Conservation (phyloP, 2,888 invertebrate species). For the Dorcus hopei region DNA sequence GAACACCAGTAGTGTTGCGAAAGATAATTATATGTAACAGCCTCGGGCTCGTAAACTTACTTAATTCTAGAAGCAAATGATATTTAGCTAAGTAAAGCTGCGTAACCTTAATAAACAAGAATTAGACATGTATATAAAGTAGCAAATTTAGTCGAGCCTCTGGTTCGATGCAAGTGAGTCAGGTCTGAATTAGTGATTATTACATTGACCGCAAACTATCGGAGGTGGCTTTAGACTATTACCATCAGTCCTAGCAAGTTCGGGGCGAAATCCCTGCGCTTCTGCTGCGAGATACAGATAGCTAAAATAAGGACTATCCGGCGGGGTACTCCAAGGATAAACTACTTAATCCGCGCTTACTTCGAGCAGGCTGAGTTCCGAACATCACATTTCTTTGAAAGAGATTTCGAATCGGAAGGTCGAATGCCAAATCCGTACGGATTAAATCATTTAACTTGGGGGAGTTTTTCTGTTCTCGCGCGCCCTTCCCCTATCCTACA, state of each 20-base stretch:
- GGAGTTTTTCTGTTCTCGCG: slow-evolving; percentile 21
- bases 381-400: slow-evolving; percentile 34
- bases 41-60: not conserved
- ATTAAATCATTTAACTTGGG: slow-evolving; percentile 34
- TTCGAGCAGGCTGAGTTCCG: slow-evolving; percentile 29
- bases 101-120: slow-evolving; percentile 1
- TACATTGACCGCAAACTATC: slow-evolving; percentile 32
- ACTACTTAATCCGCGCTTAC: slow-evolving; percentile 36
- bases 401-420: slow-evolving; percentile 31
- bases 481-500: slow-evolving; percentile 4
- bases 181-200: slow-evolving; percentile 30
- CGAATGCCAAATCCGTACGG: slow-evolving; percentile 31
- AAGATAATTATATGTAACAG: not conserved
- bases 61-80: not conserved
- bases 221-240: slow-evolving; percentile 28
- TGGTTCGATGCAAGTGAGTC: not conserved
- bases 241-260: slow-evolving; percentile 29
- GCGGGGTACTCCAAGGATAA: slow-evolving; percentile 31
- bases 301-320: slow-evolving; percentile 37
- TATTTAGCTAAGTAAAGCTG: not conserved
- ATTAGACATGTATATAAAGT: slow-evolving; percentile 9
- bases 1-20: no score
- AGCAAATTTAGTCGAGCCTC: slow-evolving; percentile 9
- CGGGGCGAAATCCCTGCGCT: slow-evolving; percentile 39
- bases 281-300: slow-evolving; percentile 46